phyloP scores from a whole-genome alignment of 2,888 invertebrate genomes.

The Pheosia tremula region DNA sequence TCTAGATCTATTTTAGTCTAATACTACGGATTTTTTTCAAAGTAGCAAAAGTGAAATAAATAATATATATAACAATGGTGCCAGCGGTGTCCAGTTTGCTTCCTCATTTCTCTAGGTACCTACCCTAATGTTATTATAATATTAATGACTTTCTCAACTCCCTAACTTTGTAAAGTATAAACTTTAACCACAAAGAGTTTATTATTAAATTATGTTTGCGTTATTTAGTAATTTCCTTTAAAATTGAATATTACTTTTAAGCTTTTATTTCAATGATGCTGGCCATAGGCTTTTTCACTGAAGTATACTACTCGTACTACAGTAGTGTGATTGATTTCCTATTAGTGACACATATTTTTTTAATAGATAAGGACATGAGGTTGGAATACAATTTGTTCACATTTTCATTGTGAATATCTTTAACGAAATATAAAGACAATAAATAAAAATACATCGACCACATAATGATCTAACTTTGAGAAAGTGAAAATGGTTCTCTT shows the following conservation, averaged over 20 bases:
- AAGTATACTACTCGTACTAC: no score
- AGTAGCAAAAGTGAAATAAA: neutral
- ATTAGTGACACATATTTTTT: no score
- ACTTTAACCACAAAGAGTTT: neutral
- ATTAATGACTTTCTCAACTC: neutral
- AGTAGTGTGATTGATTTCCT: no score
- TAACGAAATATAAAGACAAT: no score
- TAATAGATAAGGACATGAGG: no score
- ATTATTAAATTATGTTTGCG: neutral
- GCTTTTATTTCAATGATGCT: neutral
- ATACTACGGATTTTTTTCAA: neutral
- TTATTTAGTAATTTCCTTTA: neutral
- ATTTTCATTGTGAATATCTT: no score
- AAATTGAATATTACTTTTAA: neutral
- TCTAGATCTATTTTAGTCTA: no score
- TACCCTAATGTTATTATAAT: constrained; percentile 1
- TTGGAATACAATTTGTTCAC: no score
- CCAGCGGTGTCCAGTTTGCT: neutral
- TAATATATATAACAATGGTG: neutral
- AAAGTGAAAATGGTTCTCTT: no score
- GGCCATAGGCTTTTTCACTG: no score
- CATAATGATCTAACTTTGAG: no score
- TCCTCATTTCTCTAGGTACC: neutral
- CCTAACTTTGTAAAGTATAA: constrained; percentile 3
- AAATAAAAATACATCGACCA: no score